Evolutionary conservation across 2,888 invertebrate genomes (phyloP).

Genomic region (Drosophila flavopinicola): DNA sequence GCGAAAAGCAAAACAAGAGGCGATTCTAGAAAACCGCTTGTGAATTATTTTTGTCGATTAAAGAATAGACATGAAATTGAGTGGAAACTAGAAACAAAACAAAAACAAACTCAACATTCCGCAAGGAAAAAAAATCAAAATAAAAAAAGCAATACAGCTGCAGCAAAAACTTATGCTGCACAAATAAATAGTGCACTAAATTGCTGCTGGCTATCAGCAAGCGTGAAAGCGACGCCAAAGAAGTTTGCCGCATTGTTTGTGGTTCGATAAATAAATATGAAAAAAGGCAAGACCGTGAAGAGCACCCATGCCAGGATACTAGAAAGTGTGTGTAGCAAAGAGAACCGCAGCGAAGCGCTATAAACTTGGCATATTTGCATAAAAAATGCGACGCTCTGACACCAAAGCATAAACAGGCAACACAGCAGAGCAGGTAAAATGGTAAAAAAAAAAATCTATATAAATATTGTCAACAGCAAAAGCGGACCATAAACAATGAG

Average conservation of each 20-base stretch:
- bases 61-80: constrained; percentile 10
- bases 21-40: background rate
- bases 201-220: constrained; percentile 22
- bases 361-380: constrained; percentile 78
- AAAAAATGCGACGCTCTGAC: constrained; percentile 68
- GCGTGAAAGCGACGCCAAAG: constrained; percentile 67
- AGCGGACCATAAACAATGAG: constrained; percentile 49
- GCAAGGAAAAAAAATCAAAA: constrained; percentile 37
- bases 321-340: constrained; percentile 19
- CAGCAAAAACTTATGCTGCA: constrained; percentile 30
- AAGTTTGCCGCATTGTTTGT: constrained; percentile 69
- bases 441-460: constrained; percentile 18
- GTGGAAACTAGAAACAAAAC: background rate
- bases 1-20: background rate
- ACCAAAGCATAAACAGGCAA: constrained; percentile 71
- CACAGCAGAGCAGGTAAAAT: constrained; percentile 20
- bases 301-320: constrained; percentile 14
- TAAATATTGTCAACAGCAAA: constrained; percentile 53
- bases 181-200: constrained; percentile 40
- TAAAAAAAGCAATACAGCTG: constrained; percentile 48
- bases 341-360: constrained; percentile 37
- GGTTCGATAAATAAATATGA: constrained; percentile 68
- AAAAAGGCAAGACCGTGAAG: constrained; percentile 8
- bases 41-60: constrained; percentile 7
- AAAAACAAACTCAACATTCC: background rate